phyloP scores from a whole-genome alignment of 2,888 invertebrate species.

The Furcula furcula region DNA sequence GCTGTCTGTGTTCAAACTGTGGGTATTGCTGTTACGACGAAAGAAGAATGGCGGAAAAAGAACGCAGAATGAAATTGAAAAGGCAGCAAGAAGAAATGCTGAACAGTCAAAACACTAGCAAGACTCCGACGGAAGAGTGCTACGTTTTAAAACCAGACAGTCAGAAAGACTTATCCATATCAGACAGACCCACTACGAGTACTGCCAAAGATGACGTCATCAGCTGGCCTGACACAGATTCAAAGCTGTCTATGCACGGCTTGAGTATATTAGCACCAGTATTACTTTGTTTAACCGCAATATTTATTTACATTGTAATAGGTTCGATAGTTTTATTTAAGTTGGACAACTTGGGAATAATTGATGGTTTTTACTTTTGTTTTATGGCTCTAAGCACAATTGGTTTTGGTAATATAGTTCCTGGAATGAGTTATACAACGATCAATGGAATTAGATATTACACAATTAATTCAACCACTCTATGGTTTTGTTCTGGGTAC shows the following conservation, averaged over 20 bases:
- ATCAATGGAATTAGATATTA: conserved; percentile 78
- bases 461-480: conserved; percentile 85
- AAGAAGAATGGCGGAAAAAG: conserved; percentile 92
- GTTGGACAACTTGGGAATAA: conserved; percentile 94
- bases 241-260: conserved; percentile 88
- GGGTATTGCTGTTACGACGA: conserved; percentile 95
- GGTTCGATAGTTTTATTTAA: conserved; percentile 94
- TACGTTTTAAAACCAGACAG: conserved; percentile 83
- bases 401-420: conserved; percentile 93
- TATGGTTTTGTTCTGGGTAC: conserved; percentile 95
- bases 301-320: conserved; percentile 94
- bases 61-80: conserved; percentile 90
- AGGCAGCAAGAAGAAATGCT: conserved; percentile 89
- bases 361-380: conserved; percentile 97
- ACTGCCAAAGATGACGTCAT: conserved; percentile 84
- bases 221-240: conserved; percentile 86
- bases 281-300: conserved; percentile 92
- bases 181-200: conserved; percentile 79
- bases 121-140: conserved; percentile 86
- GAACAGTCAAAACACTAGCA: conserved; percentile 85
- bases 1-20: conserved; percentile 93
- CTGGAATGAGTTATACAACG: conserved; percentile 83
- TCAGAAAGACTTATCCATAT: conserved; percentile 69
- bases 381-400: conserved; percentile 97
- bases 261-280: conserved; percentile 94